Base-by-base conservation (phyloP, 2,888 invertebrate genomes). In the Malacosoma neustria region DNA sequence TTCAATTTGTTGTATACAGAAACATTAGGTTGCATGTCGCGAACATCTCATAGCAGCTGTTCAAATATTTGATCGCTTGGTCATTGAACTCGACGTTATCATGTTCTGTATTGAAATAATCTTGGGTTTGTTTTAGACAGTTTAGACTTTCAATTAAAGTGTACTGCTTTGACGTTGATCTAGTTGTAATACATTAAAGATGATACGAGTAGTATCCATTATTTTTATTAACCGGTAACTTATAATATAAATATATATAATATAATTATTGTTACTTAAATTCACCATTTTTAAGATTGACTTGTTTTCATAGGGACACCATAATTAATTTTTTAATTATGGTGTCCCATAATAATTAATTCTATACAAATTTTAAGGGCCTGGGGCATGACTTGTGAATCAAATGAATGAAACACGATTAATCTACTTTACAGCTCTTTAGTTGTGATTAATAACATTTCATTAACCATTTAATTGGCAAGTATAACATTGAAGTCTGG, bases 61-160 rank as follows among this genome's bases (percentile, higher is more conserved):
- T 49, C 48, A 66, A 72, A 73, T 67, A 72, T 72, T 73, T 64
- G 61, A 59, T 57, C 51, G 37, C 39, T 43, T 58, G 75, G 74
- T 72, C 71, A 65, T 58, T 62, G 73, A 52, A 51, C 69, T 48
- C 51, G 35, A 11, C 40, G 52, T 65, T 74, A 77, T 76, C 73
- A 58, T 48, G 61, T 61, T 52, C 55, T 41, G 35, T 37, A 48
- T 38, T 41, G 36, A 44, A 49, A 44, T 45, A 45, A 53, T 51
- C 52, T 46, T 33, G 3, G 14, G 12, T 14, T 13, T 13, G 35
- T 37, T 45, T 33, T 38, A 15, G 31, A 35, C 29, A n/a, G 31
- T 30, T 11, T 22, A 22, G 13, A 29, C 11, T 29, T 22, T 35
- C 14, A 35, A 38, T 30, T 30, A 38, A 32, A 9, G 35, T 3